Evolutionary conservation across 2,113 vertebrate genomes (phyloP).

Genomic region (Andinoacara biseriatus): DNA sequence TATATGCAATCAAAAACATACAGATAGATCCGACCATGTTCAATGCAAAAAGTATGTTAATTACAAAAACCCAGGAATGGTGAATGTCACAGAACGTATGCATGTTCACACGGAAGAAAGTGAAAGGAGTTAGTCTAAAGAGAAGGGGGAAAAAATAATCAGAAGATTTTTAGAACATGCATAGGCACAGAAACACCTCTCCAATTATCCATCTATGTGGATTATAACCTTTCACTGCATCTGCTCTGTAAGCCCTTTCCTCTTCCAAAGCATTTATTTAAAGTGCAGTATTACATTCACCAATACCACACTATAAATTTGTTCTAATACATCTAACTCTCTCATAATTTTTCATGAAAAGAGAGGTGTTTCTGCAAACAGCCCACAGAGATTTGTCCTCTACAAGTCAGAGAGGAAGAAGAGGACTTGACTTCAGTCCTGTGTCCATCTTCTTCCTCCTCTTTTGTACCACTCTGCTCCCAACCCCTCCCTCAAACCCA

Average conservation of each 20-base stretch:
- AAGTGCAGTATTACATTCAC: not conserved
- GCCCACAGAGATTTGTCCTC: conserved; percentile 74
- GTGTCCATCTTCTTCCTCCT: conserved; percentile 39
- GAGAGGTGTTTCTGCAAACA: conserved; percentile 73
- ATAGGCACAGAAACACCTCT: conserved; percentile 73
- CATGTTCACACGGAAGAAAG: conserved; percentile 8
- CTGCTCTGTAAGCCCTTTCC: not conserved
- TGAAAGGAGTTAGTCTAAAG: conserved; percentile 5
- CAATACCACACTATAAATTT: conserved; percentile 21
- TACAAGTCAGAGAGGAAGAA: conserved; percentile 62
- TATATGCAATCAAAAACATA: not conserved
- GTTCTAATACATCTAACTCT: not conserved
- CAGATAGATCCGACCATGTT: conserved; percentile 20
- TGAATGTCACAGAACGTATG: not conserved
- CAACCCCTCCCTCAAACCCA: conserved; percentile 31
- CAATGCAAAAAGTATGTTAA: not conserved
- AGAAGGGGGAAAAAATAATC: conserved; percentile 17
- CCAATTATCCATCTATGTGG: not conserved
- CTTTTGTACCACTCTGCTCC: conserved; percentile 41
- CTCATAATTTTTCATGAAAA: not conserved
- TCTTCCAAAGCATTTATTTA: conserved; percentile 4
- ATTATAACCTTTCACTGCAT: not conserved
- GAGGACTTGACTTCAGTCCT: conserved; percentile 29
- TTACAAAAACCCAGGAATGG: not conserved
- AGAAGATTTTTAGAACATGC: conserved; percentile 64